Evolutionary conservation across 2,113 vertebrate species (phyloP).

Genomic region (Ochotona princeps): DNA sequence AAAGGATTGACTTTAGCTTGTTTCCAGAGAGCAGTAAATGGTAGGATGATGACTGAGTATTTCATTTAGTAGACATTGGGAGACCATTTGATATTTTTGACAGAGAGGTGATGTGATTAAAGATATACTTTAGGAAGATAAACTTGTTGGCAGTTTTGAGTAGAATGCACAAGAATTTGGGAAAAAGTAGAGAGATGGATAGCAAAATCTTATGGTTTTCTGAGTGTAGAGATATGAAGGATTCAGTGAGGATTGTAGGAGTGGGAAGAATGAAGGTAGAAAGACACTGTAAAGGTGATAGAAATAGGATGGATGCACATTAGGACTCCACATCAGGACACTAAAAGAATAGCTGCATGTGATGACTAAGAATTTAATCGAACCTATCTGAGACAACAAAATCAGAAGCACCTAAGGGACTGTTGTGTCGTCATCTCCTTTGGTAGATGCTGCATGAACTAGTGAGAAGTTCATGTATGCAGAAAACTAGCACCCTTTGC

Average conservation of each 20-base stretch:
- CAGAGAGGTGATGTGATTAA: neutral
- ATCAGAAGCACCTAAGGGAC: neutral
- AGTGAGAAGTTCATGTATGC: neutral
- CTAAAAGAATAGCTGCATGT: neutral
- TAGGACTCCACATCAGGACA: neutral
- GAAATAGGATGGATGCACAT: neutral
- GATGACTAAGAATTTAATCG: neutral
- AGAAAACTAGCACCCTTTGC: neutral
- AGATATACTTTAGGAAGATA: constrained; percentile 41
- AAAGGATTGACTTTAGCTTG: neutral
- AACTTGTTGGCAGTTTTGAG: neutral
- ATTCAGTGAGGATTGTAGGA: neutral
- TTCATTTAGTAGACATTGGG: constrained; percentile 24
- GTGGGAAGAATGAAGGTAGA: neutral
- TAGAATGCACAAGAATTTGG: neutral
- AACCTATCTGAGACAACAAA: constrained; percentile 30
- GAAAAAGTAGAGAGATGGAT: neutral
- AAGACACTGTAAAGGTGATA: neutral
- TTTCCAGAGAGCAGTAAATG: neutral
- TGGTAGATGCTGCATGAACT: neutral
- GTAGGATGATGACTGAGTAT: neutral
- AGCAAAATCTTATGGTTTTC: neutral
- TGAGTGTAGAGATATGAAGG: neutral
- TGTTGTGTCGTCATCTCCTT: neutral
- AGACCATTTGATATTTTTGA: constrained; percentile 37